Base-by-base conservation (phyloP, 2,113 vertebrate species). In the Dromas ardeola region DNA sequence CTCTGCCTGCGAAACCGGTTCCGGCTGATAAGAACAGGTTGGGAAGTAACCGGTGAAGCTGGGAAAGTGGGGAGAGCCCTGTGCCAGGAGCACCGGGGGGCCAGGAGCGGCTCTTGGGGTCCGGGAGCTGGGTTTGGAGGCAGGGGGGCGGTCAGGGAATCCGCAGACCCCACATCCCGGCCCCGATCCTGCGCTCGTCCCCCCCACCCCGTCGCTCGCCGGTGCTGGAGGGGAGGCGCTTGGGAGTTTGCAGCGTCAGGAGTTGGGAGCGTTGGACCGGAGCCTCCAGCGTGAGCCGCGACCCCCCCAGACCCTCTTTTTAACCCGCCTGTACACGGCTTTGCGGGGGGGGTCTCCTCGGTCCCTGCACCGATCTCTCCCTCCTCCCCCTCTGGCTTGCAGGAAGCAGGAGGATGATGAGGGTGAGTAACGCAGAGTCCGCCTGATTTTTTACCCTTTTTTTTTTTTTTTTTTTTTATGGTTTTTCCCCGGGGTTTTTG, bases 91-190 rank as follows among this genome's bases (percentile, higher is more conserved):
- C 55, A 6, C 19, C 4, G 9, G 2, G 8, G 29, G 22, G 12
- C 36, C 1, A 0, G 14, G 32, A 50, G 32, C 8, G 2, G 70
- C 74, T 4, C 3, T 34, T 1, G 15, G 83, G 32, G 21, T n/a
- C 90, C 9, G 1, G 32, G 19, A 81, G 22, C 14, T 25, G 5
- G 50, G 8, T 49, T 49, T 49, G 11, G 47, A 20, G 47, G 47
- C 11, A 29, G 30, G 40, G 6, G 5, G 18, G 53, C 16, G 17
- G 6, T 10, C 4, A 15, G 2, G 45, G 20, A 52, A 29, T 26
- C 50, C 2, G 3, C 9, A 4, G 58, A 63, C 21, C 47, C 38
- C 3, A 27, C 52, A 2, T 36, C 52, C 52, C 4, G 3, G 27
- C 34, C 26, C 21, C 16, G 6, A 47, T 62, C 38, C 67, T 4